Percentiles rank a stretch among this genome's conserved stretches.
Conservation (phyloP, 2,797 vertebrate species). For the Naso thynnoides region DNA sequence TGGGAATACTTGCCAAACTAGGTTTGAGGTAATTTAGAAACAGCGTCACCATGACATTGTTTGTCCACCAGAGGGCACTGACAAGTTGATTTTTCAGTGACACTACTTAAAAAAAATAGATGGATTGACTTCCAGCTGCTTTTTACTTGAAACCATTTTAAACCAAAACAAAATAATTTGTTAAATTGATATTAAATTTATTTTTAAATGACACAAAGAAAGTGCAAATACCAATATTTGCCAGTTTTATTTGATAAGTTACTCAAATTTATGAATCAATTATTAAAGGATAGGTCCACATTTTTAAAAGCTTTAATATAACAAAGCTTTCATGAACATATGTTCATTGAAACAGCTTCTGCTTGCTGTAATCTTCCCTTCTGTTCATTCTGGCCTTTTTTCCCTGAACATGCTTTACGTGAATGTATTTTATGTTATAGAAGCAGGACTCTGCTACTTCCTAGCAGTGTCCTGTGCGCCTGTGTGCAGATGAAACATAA, state of each 20-base stretch:
- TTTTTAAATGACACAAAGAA: not conserved
- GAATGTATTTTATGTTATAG: no score
- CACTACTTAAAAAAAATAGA: no score
- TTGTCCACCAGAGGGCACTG: constrained; percentile 3
- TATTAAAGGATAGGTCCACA: not conserved
- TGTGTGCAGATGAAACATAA: no score
- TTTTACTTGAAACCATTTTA: not conserved
- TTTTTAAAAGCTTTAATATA: not conserved
- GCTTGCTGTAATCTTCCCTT: constrained; percentile 2
- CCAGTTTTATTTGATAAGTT: not conserved
- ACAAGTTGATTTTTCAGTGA: constrained; percentile 4
- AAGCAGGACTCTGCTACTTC: no score
- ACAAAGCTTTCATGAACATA: not conserved
- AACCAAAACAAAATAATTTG: no score
- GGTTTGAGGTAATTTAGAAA: not conserved
- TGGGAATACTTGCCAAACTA: not conserved
- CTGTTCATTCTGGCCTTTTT: not conserved
- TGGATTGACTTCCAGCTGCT: not conserved
- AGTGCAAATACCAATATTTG: not conserved
- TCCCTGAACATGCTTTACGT: not conserved
- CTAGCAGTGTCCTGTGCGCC: no score
- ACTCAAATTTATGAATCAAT: not conserved
- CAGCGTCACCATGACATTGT: not conserved
- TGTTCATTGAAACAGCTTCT: not conserved
- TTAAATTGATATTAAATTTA: not conserved